These are phyloP conservation scores for Mormyrus iriodes DNA, from an alignment of 2,113 vertebrate genomes.

Conservation along the genomic window DNA sequence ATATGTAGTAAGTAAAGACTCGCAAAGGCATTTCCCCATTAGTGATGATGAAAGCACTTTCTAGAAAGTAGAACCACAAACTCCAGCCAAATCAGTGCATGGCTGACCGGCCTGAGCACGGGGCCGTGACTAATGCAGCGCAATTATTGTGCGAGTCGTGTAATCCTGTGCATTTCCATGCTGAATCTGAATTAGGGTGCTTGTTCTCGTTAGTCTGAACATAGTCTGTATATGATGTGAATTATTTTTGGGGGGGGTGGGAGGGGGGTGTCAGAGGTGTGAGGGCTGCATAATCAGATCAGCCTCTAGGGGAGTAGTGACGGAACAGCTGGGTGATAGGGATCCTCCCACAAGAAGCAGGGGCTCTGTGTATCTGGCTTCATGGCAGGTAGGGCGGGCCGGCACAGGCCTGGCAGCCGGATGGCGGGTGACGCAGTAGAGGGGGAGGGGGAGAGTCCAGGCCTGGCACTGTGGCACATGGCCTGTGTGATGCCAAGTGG, in stretches of 20 bases:
- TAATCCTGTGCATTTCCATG: not conserved
- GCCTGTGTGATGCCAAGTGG: constrained; percentile 6
- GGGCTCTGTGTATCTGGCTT: not conserved
- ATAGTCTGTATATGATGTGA: not conserved
- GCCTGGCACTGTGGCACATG: not conserved
- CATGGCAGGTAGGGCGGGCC: not conserved
- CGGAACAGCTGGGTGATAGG: not conserved
- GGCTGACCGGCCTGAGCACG: not conserved
- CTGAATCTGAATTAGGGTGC: not conserved
- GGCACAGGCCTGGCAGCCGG: not conserved
- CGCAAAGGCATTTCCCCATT: constrained; percentile 25
- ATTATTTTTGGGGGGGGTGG: not conserved
- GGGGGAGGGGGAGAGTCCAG: not conserved
- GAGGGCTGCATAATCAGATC: not conserved
- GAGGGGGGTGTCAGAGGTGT: not conserved
- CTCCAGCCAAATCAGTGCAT: constrained; percentile 31
- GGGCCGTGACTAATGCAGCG: not conserved
- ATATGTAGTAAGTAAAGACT: constrained; percentile 32
- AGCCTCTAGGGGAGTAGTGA: not conserved
- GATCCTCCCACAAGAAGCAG: not conserved
- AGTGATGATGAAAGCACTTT: not conserved
- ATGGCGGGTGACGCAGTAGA: not conserved
- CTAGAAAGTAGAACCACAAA: constrained; percentile 10
- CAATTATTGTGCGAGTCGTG: not conserved
- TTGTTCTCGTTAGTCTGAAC: not conserved